Base-by-base conservation (phyloP, 2,113 vertebrate species). In the Pantherophis guttatus region DNA sequence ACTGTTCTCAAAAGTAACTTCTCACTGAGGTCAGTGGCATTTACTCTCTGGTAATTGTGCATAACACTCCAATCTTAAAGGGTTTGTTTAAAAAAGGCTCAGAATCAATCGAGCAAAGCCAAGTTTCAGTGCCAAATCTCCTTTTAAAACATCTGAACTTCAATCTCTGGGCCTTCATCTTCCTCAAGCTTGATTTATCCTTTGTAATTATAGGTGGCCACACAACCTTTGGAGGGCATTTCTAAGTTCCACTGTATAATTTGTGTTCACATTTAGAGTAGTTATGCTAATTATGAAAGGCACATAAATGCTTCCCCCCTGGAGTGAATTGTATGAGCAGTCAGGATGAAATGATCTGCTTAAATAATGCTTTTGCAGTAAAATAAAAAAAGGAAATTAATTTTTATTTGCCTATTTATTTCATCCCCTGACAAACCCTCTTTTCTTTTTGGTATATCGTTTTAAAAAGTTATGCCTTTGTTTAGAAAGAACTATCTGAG, bases 251-350 rank as follows among this genome's bases (percentile, higher is more conserved):
- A 94, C 87, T 92, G 53, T 95, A 94, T 95, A 94, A 96, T 94
- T 95, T 95, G 86, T 13, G 94, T 95, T 96, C 93, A 92, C 93
- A 96, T 81, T 95, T 92, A 93, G 93, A 93, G 62, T 93, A 93
- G 57, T 93, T 93, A 93, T 96, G 95, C 95, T 95, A 96, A 94
- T 96, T 94, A 92, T 93, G 92, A 94, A 65, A 48, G 94, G 90
- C 93, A 95, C 87, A 94, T 92, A 13, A 89, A 88, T 44, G 12
- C 90, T 88, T 89, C 96, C 95, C 92, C 93, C 48, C 90, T 95
- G 91, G 93, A 88, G 94, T 96, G 96, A 94, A 29, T 12, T 93
- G 65, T 53, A 62, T 91, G 91, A 81, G 50, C 29, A 29, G 88
- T 94, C 15, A 86, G 75, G 33, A 57, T 44, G 75, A 94, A 95